Evolutionary conservation across 2,797 vertebrate species (phyloP).

Genomic region (Hybognathus amarus): DNA sequence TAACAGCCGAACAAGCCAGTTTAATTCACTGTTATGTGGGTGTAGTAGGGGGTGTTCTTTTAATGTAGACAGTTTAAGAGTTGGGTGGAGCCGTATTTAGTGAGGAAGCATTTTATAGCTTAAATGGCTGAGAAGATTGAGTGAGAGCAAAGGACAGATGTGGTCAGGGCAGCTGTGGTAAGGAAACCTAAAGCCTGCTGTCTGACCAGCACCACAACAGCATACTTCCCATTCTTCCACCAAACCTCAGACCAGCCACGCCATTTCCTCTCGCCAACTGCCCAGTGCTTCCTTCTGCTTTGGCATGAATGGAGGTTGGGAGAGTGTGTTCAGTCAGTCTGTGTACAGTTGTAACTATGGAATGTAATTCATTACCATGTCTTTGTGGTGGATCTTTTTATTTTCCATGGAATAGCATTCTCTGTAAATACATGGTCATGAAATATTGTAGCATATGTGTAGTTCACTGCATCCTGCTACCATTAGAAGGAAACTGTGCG

Average conservation of each 20-base stretch:
- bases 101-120: slow-evolving; percentile 79
- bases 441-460: slow-evolving; percentile 38
- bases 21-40: slow-evolving; percentile 66
- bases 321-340: slow-evolving; percentile 61
- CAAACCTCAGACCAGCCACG: slow-evolving; percentile 78
- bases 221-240: slow-evolving; percentile 83
- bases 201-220: slow-evolving; percentile 77
- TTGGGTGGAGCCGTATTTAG: slow-evolving; percentile 80
- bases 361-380: slow-evolving; percentile 60
- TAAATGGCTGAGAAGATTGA: slow-evolving; percentile 67
- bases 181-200: slow-evolving; percentile 75
- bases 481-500: neutral
- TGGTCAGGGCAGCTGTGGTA: slow-evolving; percentile 72
- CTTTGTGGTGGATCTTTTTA: slow-evolving; percentile 52
- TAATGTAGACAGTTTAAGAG: slow-evolving; percentile 78
- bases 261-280: slow-evolving; percentile 76
- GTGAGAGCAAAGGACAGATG: slow-evolving; percentile 71
- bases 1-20: slow-evolving; percentile 55
- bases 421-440: slow-evolving; percentile 51
- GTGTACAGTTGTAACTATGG: slow-evolving; percentile 58
- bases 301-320: slow-evolving; percentile 64
- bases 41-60: slow-evolving; percentile 66
- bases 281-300: slow-evolving; percentile 59
- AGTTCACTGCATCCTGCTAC: slow-evolving; percentile 20
- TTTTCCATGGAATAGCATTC: slow-evolving; percentile 25